Evolutionary conservation across 2,113 vertebrate species (phyloP).

Genomic region (Nestor notabilis): DNA sequence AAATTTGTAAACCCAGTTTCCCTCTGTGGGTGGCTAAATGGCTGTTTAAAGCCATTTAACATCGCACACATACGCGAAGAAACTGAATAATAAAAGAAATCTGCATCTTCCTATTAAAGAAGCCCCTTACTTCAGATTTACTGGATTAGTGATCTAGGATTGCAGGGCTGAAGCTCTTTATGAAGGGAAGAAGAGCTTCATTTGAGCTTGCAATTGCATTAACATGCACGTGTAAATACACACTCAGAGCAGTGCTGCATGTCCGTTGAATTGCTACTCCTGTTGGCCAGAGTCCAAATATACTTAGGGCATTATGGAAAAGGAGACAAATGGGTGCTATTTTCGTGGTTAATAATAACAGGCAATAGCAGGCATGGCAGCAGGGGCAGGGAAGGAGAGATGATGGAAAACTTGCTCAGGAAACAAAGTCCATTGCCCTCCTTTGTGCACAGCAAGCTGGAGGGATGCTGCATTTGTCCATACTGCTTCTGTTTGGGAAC

Average conservation of each 20-base stretch:
- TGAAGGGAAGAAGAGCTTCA: not conserved
- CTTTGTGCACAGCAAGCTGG: not conserved
- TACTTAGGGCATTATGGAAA: not conserved
- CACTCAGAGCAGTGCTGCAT: not conserved
- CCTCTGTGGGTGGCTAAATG: conserved; percentile 62
- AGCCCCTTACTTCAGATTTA: not conserved
- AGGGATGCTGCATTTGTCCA: not conserved
- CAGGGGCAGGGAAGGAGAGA: not conserved
- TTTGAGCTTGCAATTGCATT: conserved; percentile 42
- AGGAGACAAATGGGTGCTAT: conserved; percentile 40
- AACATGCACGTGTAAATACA: not conserved
- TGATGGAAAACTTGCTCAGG: not conserved
- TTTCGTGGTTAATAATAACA: conserved; percentile 6
- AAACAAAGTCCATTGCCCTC: not conserved
- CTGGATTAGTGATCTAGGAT: conserved; percentile 27
- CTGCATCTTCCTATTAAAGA: not conserved
- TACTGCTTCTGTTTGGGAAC: not conserved
- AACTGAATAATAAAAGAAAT: not conserved
- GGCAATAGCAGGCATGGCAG: not conserved
- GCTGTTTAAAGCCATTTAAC: conserved; percentile 62
- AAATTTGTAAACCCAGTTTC: conserved; percentile 57
- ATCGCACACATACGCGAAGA: not conserved
- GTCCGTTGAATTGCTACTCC: not conserved
- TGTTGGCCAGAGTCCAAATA: not conserved
- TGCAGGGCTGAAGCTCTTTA: not conserved